Evolutionary conservation across 2,888 invertebrate genomes (phyloP), one percentile per base, ranked within the genome.

Genomic region (Andrena bucephala): DNA sequence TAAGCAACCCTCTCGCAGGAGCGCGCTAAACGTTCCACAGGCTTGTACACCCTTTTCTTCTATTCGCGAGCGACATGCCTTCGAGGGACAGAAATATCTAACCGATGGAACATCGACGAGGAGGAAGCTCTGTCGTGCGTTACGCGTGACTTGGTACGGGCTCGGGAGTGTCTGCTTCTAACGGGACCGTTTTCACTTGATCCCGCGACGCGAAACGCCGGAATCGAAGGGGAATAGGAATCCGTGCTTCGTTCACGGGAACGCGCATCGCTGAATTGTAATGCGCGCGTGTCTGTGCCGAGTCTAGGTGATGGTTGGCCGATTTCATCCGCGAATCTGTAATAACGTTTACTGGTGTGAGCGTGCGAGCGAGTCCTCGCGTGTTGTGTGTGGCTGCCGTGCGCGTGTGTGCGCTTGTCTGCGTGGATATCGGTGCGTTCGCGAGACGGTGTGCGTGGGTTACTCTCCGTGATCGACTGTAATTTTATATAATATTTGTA

Each of bases 401-500:
- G 54, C 62, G 71, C 57, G 50, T 76, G 81, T 76, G 67, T 74
- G 63, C 62, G 83, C 62, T 70, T 79, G 85, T 86, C 85, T 84
- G 81, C 84, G 84, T 77, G 83, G 52, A 77, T 77, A 65, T 77
- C 65, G 70, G 83, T 62, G 80, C 79, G 85, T 75, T 80, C 83
- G 86, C 80, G 79, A 85, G 82, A 87, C 72, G 87, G 86, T 80
- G 81, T 81, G 88, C 84, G 89, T 84, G 87, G 57, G 89, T 89
- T 90, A 92, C 88, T 92, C 90, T 92, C 89, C 91, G 91, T 89
- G 92, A 92, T 92, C 91, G 93, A 93, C 91, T 93, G 93, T 93
- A 93, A 93, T 93, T 93, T 93, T 93, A 93, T 93, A 93, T 92
- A 91, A 93, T 93, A 93, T 93, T 93, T 93, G 91, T 93, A 93